Evolutionary conservation across 2,797 vertebrate species (phyloP), one percentile per base, ranked within the genome.

Genomic region (Channallabes apus): DNA sequence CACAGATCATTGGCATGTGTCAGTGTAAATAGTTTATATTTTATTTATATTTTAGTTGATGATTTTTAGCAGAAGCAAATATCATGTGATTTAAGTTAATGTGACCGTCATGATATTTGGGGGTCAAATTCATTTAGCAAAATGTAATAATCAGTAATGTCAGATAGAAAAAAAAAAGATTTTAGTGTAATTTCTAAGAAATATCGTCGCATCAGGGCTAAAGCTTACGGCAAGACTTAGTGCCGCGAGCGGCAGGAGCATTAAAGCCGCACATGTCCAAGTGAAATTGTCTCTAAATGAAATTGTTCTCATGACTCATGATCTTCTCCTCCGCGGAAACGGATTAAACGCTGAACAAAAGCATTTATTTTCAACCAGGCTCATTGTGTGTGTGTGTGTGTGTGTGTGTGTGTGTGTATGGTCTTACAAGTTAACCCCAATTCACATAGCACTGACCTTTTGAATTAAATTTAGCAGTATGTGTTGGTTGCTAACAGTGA

Each of bases 181-280:
- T 97, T 97, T 93, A 95, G 93, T 94, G 94, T 97, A 96, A 97
- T 95, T 97, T 92, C 94, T 93, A 91, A 92, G 91, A 90, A 93
- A 93, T 92, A 87, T 90, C 90, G 89, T 90, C 90, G 91, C 89
- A 82, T 87, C 84, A 79, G 81, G 86, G 86, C 86, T 18, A 27
- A 89, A 92, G 94, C 93, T 95, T 94, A 94, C 90, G 35, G 90
- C 88, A 93, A 93, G 94, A 94, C 94, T 94, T 94, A 79, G 82
- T 86, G 64, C 71, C 51, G 91, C 94, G 41, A 92, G 90, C 93
- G 90, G 88, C 89, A 90, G 90, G 88, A 93, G 93, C 72, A 75
- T 56, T 75, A 75, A 56, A 29, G 46, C 72, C 3, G 2, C 3
- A 35, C 32, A 64, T 80, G 77, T 80, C 59, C 11, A n/a, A 80